Evolutionary conservation across 2,113 vertebrate species (phyloP).

Genomic region (Andinoacara biseriatus): DNA sequence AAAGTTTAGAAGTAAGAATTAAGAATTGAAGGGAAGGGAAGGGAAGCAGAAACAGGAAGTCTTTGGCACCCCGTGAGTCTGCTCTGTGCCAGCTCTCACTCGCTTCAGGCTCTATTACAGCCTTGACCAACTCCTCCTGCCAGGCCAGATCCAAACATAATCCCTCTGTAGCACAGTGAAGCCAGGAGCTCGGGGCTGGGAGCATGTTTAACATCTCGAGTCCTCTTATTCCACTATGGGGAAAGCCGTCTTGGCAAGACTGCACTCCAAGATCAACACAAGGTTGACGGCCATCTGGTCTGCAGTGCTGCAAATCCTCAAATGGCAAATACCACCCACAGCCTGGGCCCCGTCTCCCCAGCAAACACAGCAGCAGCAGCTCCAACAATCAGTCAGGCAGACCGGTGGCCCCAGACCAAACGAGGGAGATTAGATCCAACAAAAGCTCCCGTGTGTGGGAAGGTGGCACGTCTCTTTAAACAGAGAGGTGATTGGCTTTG

Average conservation of each 20-base stretch:
- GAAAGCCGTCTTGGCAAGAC: slow-evolving; percentile 43
- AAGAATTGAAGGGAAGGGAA: not conserved
- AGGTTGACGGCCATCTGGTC: slow-evolving; percentile 72
- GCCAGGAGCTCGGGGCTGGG: slow-evolving; percentile 49
- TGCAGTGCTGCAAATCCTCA: slow-evolving; percentile 47
- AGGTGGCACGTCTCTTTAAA: slow-evolving; percentile 62
- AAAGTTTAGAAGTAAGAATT: not conserved
- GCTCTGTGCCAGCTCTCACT: slow-evolving; percentile 24
- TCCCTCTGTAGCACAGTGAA: slow-evolving; percentile 44
- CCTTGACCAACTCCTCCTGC: slow-evolving; percentile 35
- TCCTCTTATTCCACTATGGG: slow-evolving; percentile 48
- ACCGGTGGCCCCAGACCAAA: slow-evolving; percentile 12
- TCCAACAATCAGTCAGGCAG: slow-evolving; percentile 40
- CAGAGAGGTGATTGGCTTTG: slow-evolving; percentile 52
- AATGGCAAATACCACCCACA: slow-evolving; percentile 63
- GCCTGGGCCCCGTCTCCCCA: slow-evolving; percentile 35
- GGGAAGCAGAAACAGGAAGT: not conserved
- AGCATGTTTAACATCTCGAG: slow-evolving; percentile 65
- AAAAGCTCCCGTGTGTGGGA: slow-evolving; percentile 39
- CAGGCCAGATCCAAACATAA: slow-evolving; percentile 46
- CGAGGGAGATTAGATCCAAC: slow-evolving; percentile 54
- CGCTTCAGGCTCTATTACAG: slow-evolving; percentile 49
- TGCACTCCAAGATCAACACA: slow-evolving; percentile 63
- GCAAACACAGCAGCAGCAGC: slow-evolving; percentile 34
- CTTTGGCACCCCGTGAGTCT: slow-evolving; percentile 13